Evolutionary conservation across 1,140 invertebrate genomes (phyloP), one percentile per base, ranked within the genome.

Genomic region (Tetramorium parvispinum): DNA sequence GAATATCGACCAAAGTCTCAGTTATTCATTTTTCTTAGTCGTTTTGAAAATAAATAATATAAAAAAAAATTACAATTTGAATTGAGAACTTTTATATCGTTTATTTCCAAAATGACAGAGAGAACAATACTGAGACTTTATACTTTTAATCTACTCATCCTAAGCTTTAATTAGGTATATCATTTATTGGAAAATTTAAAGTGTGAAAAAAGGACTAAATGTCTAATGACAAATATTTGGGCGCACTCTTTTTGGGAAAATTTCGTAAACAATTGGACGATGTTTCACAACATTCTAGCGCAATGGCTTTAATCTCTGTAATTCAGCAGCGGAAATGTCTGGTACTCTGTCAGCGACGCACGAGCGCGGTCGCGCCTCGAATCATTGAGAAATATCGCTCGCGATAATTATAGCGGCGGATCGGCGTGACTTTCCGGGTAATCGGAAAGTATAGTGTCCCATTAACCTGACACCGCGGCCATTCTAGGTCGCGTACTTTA

Each of bases 301-400:
- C 4, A 3, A 32, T 55, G 18, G 1, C 18, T 71, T 75, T 21
- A 18, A 75, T 37, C 51, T 21, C 51, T 11, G 4, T 21, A 66
- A 66, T 43, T 66, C n/a, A 24, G 37, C n/a, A 24, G 37, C 2
- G 3, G 16, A 43, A 8, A 18, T n/a, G 5, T 37, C 21, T 21
- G 49, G 16, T 37, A 32, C 18, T n/a, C 46, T 8, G 27, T 46
- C 27, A 61, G 21, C 3, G n/a, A 24, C 3, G 13, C 37, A 43
- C 21, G 16, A 32, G 32, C 32, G 11, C 7, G 16, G 13, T 6
- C n/a, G n/a, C n/a, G 16, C 24, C 7, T 4, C 11, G 55, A 61
- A 59, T 57, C 21, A 16, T 27, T 61, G 32, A 77, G 16, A 77
- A 77, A 63, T 77, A 63, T 55, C 32, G 46, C 46, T 37, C 24